Conservation (phyloP, 2,888 invertebrate species). For the Malthinus flaveolus region DNA sequence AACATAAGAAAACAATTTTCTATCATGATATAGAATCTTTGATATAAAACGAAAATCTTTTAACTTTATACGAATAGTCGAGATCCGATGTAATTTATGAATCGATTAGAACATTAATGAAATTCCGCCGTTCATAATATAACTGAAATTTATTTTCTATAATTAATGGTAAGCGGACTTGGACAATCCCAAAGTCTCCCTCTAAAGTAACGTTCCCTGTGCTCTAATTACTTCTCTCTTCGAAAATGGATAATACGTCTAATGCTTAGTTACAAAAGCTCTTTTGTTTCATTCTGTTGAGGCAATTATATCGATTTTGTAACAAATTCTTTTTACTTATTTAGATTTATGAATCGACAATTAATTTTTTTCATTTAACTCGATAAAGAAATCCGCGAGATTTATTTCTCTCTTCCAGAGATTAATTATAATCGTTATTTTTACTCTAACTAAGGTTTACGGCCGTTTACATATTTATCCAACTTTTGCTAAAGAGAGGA, state of each 20-base stretch:
- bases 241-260: slow-evolving; percentile 13
- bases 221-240: slow-evolving; percentile 18
- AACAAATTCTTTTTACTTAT: slow-evolving; percentile 2
- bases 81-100: slow-evolving; percentile 27
- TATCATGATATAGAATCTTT: slow-evolving; percentile 18
- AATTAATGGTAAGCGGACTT: slow-evolving; percentile 20
- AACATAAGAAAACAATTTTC: slow-evolving; percentile 27
- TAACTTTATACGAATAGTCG: slow-evolving; percentile 13
- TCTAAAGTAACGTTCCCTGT: slow-evolving; percentile 12
- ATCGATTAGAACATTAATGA: slow-evolving; percentile 29
- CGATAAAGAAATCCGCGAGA: too few species aligned
- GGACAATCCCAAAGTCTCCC: slow-evolving; percentile 14
- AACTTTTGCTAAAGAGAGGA: too few species aligned
- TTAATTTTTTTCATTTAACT: too few species aligned
- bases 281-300: slow-evolving; percentile 16
- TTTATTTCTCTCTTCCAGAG: too few species aligned
- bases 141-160: slow-evolving; percentile 28
- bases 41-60: slow-evolving; percentile 13
- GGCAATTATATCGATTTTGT: slow-evolving; percentile 19
- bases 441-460: too few species aligned
- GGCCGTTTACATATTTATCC: too few species aligned
- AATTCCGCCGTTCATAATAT: slow-evolving; percentile 27
- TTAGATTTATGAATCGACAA: too few species aligned
- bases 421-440: too few species aligned
- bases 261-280: slow-evolving; percentile 12